Evolutionary conservation across 2,888 invertebrate genomes (phyloP).

Genomic region (Noctua comes): DNA sequence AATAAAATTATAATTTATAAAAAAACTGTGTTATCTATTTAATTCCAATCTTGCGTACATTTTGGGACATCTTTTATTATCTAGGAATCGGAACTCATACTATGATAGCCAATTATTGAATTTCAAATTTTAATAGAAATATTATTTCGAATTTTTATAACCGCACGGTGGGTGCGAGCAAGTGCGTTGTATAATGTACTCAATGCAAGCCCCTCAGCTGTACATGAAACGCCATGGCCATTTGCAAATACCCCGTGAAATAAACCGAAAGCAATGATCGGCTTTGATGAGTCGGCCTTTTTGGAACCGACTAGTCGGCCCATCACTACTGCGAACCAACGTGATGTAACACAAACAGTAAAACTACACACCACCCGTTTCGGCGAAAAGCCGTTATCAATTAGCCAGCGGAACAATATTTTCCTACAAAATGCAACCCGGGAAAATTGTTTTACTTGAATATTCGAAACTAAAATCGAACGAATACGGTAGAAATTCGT

Average conservation of each 20-base stretch:
- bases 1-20: not conserved
- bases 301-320: not conserved
- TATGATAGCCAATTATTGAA: not conserved
- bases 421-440: constrained; percentile 6
- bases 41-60: not conserved
- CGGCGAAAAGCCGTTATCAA: constrained; percentile 9
- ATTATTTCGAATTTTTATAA: not conserved
- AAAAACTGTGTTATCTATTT: not conserved
- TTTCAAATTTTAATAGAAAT: not conserved
- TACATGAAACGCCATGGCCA: not conserved
- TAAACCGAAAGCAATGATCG: not conserved
- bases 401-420: constrained; percentile 6
- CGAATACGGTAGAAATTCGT: not conserved
- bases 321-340: not conserved
- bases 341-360: not conserved
- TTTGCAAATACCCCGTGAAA: not conserved
- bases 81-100: not conserved
- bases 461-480: not conserved
- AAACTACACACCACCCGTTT: constrained; percentile 1
- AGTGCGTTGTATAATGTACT: not conserved
- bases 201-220: not conserved
- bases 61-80: not conserved
- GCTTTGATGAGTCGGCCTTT: not conserved
- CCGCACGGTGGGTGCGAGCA: not conserved
- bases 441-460: not conserved